A percentile compares a stretch with the other conserved stretches of the same genome.
phyloP scores from a whole-genome alignment of 2,113 vertebrate genomes.

The Stictonetta naevosa region DNA sequence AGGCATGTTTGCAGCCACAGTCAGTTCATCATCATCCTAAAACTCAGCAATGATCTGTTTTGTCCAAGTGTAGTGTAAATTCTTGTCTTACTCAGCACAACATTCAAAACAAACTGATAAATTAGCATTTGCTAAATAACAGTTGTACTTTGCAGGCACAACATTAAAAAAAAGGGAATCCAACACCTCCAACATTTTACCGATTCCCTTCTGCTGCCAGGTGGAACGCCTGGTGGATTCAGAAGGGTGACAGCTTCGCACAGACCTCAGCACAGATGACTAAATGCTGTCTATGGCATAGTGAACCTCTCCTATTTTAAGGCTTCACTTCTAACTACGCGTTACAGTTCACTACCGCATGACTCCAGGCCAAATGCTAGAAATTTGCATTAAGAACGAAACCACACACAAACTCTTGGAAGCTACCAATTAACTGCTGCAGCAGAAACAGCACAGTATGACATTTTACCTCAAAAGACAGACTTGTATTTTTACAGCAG shows the following conservation, averaged over 20 bases:
- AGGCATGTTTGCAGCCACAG: neutral
- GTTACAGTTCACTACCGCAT: neutral
- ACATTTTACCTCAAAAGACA: neutral
- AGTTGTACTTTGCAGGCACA: neutral
- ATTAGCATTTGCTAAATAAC: neutral
- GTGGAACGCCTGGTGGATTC: neutral
- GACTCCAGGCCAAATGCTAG: slow-evolving; percentile 8
- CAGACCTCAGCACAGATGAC: slow-evolving; percentile 22
- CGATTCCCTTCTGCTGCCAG: neutral
- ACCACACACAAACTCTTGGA: neutral
- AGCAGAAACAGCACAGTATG: neutral
- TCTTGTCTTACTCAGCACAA: neutral
- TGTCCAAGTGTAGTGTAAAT: neutral
- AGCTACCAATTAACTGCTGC: neutral
- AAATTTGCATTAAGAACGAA: slow-evolving; percentile 13
- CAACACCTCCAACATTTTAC: neutral
- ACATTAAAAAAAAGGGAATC: neutral
- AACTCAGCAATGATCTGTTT: neutral
- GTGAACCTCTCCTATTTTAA: slow-evolving; percentile 52
- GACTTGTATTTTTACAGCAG: neutral
- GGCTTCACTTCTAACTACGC: neutral
- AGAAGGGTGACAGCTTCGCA: slow-evolving; percentile 45
- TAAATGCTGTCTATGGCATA: slow-evolving; percentile 31
- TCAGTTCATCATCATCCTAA: neutral
- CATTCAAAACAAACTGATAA: neutral